phyloP scores from a whole-genome alignment of 1,140 invertebrate genomes.

The Carcinoscorpius rotundicauda region DNA sequence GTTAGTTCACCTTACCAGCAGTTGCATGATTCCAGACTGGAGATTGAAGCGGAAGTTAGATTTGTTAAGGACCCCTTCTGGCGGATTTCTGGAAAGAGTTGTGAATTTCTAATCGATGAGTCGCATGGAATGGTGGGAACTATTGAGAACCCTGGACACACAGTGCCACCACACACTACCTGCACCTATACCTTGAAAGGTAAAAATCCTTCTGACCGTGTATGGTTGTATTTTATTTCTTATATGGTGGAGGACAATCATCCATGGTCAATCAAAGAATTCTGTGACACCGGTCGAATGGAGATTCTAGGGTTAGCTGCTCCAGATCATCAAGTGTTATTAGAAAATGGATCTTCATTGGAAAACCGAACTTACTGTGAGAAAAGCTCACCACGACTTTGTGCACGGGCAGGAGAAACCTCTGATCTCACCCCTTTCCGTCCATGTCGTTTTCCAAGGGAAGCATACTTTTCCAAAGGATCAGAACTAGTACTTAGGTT shows the following conservation, averaged over 20 bases:
- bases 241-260: conserved; percentile 23
- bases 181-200: conserved; percentile 72
- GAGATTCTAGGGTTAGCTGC: conserved; percentile 7
- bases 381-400: conserved; percentile 24
- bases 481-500: conserved; percentile 20
- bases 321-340: no score
- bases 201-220: conserved; percentile 50
- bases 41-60: conserved; percentile 69
- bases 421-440: conserved; percentile 20
- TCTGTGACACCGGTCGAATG: conserved; percentile 20
- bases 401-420: conserved; percentile 23
- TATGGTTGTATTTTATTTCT: conserved; percentile 67
- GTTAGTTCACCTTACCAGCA: conserved; percentile 76
- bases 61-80: conserved; percentile 33
- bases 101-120: conserved; percentile 71
- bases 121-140: conserved; percentile 56
- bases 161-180: conserved; percentile 67
- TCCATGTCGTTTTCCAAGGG: conserved; percentile 24
- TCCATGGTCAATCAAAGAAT: conserved; percentile 20
- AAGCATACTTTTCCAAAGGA: conserved; percentile 23
- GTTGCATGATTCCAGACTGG: conserved; percentile 55
- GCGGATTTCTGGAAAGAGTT: conserved; percentile 47
- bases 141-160: conserved; percentile 62
- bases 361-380: conserved; percentile 13
- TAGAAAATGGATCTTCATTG: no score